Percentiles rank a stretch among this genome's conserved stretches.
These are phyloP conservation scores for Rhinogobius similis DNA, from an alignment of 2,113 vertebrate genomes.

Conservation along the genomic window DNA sequence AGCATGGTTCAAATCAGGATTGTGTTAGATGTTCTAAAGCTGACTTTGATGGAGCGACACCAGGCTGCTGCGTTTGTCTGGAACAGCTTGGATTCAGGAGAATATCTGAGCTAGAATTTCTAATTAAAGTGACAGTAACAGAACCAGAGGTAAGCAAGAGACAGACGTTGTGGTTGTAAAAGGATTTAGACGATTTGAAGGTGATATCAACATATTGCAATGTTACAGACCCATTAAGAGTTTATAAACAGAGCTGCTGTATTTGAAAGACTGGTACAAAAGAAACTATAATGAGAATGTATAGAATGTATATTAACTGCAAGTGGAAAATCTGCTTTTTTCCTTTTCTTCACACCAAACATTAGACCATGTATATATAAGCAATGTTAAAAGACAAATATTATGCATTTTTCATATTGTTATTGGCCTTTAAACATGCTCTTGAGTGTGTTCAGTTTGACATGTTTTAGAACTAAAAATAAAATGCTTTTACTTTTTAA, in stretches of 20 bases:
- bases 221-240: neutral
- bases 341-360: no score
- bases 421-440: no score
- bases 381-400: no score
- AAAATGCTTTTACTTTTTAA: no score
- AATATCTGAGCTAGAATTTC: slow-evolving; percentile 6
- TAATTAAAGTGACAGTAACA: neutral
- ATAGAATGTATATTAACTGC: no score
- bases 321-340: no score
- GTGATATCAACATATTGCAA: neutral
- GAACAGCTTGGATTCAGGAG: neutral
- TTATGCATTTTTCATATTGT: no score
- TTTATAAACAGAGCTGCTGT: neutral
- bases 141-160: neutral
- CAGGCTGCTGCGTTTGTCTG: neutral
- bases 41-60: slow-evolving; percentile 1
- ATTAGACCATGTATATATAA: no score
- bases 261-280: neutral
- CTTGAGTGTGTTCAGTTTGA: no score
- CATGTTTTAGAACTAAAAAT: no score
- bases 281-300: neutral
- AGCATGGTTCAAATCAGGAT: slow-evolving; percentile 38
- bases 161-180: neutral
- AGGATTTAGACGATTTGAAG: neutral
- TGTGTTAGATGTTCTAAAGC: slow-evolving; percentile 7